Base-by-base conservation (phyloP, 2,113 vertebrate genomes). In the Caranx melampygus region DNA sequence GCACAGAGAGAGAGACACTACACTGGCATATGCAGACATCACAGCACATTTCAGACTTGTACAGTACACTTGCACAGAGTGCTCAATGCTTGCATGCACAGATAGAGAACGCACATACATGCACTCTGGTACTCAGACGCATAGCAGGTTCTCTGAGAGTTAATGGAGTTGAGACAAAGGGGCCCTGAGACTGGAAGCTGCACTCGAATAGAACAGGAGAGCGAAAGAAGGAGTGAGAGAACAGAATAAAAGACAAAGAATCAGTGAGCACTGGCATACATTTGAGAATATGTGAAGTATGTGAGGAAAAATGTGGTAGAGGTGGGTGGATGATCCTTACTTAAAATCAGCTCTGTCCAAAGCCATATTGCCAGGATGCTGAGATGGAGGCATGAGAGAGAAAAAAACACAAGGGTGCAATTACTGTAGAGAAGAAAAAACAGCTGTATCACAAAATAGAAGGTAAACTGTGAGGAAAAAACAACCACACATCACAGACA, bases 121-220 rank as follows among this genome's bases (percentile, higher is more conserved):
- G 57, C 79, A 63, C 85, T 78, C 72, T 55, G 60, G 60, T 42
- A 66, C 77, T 82, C 40, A 37, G 73, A 82, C 18, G 20, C 79
- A 89, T 83, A 83, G 66, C 73, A 44, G 66, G 78, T 70, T 88
- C 63, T 80, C 72, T 67, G 72, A 78, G 79, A 89, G 81, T 82
- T 84, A 89, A 91, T 89, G 83, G 88, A 89, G 77, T 85, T 76
- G 75, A 83, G 88, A 80, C 63, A 52, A 18, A 54, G 62, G 80
- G 58, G 81, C 68, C 76, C 84, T 81, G 76, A 83, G 72, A 87
- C 84, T 75, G 37, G 26, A 67, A 78, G 70, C 67, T 37, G 65
- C 59, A 79, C 77, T 72, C 61, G 0, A 60, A 55, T 52, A 42
- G 21, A 13, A 52, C 20, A 6, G 45, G 31, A 55, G 66, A 73